Conservation (phyloP, 2,113 vertebrate genomes). For the Dolichotis patagonum region DNA sequence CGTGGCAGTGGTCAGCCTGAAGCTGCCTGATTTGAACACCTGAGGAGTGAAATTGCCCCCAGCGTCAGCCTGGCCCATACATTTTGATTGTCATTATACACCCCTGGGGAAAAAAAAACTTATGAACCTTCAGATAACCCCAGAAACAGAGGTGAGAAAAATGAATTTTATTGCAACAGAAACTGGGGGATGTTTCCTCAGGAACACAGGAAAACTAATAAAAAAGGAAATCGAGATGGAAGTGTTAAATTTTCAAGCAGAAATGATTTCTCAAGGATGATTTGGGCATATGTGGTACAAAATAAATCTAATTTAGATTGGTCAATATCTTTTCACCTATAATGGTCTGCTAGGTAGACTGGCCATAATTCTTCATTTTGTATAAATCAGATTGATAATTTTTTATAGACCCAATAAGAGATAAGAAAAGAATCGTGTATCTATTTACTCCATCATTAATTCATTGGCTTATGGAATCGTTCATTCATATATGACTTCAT, state of each 20-base stretch:
- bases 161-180: neutral
- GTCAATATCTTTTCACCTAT: neutral
- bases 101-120: neutral
- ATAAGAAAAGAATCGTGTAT: neutral
- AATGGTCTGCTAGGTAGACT: neutral
- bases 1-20: slow-evolving; percentile 23
- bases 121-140: neutral
- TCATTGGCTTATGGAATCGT: neutral
- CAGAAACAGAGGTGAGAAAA: neutral
- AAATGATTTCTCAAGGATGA: slow-evolving; percentile 32
- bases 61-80: rapidly evolving
- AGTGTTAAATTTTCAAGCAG: neutral
- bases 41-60: neutral
- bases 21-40: neutral
- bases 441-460: neutral
- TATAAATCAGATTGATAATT: neutral
- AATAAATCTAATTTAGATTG: neutral
- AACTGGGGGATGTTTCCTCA: neutral
- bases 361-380: neutral
- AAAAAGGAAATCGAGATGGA: neutral
- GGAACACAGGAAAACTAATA: neutral
- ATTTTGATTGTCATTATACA: neutral
- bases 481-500: neutral
- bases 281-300: neutral
- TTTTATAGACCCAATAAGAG: neutral